Evolutionary conservation across 1,140 invertebrate species (phyloP), one percentile per base, ranked within the genome.

Genomic region (Reticulitermes speratus): DNA sequence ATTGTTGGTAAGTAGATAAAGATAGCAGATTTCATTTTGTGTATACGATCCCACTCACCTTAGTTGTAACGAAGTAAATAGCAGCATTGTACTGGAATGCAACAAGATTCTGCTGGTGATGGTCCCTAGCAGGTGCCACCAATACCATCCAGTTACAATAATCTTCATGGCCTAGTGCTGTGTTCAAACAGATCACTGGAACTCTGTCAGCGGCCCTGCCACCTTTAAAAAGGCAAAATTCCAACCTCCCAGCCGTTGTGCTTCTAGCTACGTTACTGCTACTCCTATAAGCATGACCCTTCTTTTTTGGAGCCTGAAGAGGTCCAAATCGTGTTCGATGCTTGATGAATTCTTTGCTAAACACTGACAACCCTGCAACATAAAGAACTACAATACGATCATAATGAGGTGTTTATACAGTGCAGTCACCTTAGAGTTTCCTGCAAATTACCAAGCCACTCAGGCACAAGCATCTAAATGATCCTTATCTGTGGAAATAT

Each of bases 61-160:
- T 91, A 48, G 88, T 90, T 65, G 91, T 90, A 11, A 90, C 89
- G 89, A 90, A 92, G 88, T 89, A 92, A 45, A 92, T 90, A 23
- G 89, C 88, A 21, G 89, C 88, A 69, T 90, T 87, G 82, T 90
- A 89, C 87, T 91, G 90, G 87, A 90, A 91, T 44, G 90, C 91
- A 23, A 90, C 90, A 55, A 92, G 87, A 88, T 92, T 92, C 87
- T 91, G 90, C 87, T 92, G 89, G 30, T 87, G 84, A 25, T 89
- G 88, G 65, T 87, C 88, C 45, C 86, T 88, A 8, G 91, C 91
- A 45, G 91, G 89, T 55, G 90, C 88, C 16, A 92, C 91, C 89
- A 91, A 91, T 88, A 91, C 91, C 91, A 92, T 92, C 91, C 91
- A 92, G 88, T 92, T 92, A 87, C 91, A 91, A 44, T 89, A 88